Percentiles rank a stretch among this genome's conserved stretches.
These are phyloP conservation scores for Cybosia mesomella DNA, from an alignment of 2,888 invertebrate genomes.

Conservation along the genomic window DNA sequence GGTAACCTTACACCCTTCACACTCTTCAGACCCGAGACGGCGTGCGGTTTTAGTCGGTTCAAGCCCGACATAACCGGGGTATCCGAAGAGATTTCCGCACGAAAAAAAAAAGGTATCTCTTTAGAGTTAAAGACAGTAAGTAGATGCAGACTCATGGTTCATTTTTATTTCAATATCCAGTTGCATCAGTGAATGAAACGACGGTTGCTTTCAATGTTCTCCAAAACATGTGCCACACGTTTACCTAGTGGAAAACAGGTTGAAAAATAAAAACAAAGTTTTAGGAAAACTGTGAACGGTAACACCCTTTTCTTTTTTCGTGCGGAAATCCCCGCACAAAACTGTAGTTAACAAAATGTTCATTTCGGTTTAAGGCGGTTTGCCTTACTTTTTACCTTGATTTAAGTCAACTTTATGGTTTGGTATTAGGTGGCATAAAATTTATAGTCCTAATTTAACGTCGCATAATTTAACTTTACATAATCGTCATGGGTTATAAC, in stretches of 20 bases:
- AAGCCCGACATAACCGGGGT: no score
- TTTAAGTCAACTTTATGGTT: background rate
- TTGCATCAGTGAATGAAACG: background rate
- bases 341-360: background rate
- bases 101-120: no score
- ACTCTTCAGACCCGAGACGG: no score
- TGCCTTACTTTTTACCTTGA: background rate
- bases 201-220: background rate
- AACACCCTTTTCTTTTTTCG: no score
- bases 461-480: background rate
- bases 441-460: background rate
- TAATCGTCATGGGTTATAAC: background rate
- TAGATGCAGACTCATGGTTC: background rate
- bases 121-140: no score
- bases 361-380: background rate
- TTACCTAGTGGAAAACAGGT: background rate
- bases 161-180: background rate
- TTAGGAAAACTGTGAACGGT: background rate
- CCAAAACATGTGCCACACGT: background rate
- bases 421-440: background rate
- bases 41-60: no score
- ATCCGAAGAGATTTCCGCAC: no score
- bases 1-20: no score
- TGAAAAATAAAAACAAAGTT: background rate
- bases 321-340: background rate